phyloP scores from a whole-genome alignment of 2,113 vertebrate genomes.

The Macroglossus sobrinus region DNA sequence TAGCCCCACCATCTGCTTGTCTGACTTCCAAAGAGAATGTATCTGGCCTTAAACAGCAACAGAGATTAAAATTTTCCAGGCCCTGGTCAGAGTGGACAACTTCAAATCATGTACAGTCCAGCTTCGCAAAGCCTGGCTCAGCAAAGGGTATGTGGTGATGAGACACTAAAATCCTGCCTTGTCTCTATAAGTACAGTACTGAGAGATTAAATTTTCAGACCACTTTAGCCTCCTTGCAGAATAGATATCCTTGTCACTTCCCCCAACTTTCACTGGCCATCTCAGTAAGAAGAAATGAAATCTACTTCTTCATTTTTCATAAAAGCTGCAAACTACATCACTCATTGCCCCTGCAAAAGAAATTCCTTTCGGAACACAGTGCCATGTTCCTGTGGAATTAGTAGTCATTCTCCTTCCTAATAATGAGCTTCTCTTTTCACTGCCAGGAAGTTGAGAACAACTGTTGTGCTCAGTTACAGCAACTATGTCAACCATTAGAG shows the following conservation, averaged over 20 bases:
- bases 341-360: slow-evolving; percentile 5
- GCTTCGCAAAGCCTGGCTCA: neutral
- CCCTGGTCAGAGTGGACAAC: slow-evolving; percentile 4
- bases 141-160: neutral
- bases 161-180: neutral
- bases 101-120: neutral
- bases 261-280: neutral
- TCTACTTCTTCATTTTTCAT: slow-evolving; percentile 25
- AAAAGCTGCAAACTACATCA: slow-evolving; percentile 13
- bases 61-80: slow-evolving; percentile 13
- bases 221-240: neutral
- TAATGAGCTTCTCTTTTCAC: slow-evolving; percentile 45
- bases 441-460: slow-evolving; percentile 52
- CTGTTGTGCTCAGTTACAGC: neutral
- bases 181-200: neutral
- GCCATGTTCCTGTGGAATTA: slow-evolving; percentile 42
- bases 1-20: slow-evolving; percentile 64
- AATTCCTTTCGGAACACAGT: slow-evolving; percentile 30
- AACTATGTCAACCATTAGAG: neutral
- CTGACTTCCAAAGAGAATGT: slow-evolving; percentile 19
- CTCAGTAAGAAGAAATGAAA: slow-evolving; percentile 35
- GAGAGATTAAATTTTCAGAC: neutral
- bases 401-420: slow-evolving; percentile 35
- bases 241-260: neutral
- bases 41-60: slow-evolving; percentile 6